These are phyloP conservation scores for Phyllostomus discolor DNA, from an alignment of 2,113 vertebrate genomes.

Conservation along the genomic window DNA sequence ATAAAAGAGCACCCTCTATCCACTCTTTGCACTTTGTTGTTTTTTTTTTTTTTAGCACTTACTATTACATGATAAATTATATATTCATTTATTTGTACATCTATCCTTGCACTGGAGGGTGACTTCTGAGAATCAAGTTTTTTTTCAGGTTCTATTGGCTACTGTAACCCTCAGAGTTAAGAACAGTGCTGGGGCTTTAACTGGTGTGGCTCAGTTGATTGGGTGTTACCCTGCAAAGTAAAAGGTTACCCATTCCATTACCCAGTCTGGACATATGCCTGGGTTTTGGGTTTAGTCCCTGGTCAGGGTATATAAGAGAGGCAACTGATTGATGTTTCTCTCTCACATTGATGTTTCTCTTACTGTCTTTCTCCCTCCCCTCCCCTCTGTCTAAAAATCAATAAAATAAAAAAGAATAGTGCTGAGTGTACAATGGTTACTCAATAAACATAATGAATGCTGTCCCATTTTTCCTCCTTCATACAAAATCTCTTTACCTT, in stretches of 20 bases:
- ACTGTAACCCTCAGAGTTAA: not conserved
- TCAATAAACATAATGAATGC: not conserved
- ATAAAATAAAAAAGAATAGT: not conserved
- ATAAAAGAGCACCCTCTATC: not conserved
- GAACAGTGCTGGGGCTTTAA: not conserved
- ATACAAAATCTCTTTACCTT: not conserved
- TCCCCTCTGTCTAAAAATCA: too few relatives aligned
- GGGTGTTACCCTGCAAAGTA: too few relatives aligned
- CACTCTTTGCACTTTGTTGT: not conserved
- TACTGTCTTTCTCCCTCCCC: too few relatives aligned
- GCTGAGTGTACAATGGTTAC: not conserved
- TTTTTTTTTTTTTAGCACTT: constrained; percentile 13
- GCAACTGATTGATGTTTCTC: too few relatives aligned
- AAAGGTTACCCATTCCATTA: too few relatives aligned
- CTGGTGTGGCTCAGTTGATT: too few relatives aligned
- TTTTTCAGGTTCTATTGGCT: not conserved
- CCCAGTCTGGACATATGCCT: too few relatives aligned
- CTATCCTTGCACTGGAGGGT: not conserved
- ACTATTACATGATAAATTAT: not conserved
- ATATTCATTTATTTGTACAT: not conserved
- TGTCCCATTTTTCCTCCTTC: not conserved
- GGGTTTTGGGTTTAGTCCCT: too few relatives aligned
- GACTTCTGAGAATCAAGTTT: not conserved
- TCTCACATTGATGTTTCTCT: too few relatives aligned
- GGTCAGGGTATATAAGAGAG: too few relatives aligned